Percentiles rank a stretch among this genome's conserved stretches.
These are phyloP conservation scores for Rhogogaster chlorosoma DNA, from an alignment of 2,888 invertebrate genomes.

Conservation along the genomic window DNA sequence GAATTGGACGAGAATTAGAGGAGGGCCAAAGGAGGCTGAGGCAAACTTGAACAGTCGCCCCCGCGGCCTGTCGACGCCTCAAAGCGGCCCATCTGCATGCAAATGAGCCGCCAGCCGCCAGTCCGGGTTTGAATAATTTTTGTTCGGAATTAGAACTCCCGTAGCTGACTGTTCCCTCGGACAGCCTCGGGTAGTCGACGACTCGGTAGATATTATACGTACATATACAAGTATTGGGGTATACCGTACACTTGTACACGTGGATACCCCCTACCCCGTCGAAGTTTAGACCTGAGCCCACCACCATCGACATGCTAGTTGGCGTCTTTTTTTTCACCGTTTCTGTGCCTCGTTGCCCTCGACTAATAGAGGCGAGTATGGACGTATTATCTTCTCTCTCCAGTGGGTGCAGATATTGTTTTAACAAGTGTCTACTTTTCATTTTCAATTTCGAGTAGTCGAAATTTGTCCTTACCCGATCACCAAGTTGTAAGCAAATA, in stretches of 20 bases:
- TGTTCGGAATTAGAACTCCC: conserved; percentile 53
- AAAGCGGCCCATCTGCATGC: conserved; percentile 54
- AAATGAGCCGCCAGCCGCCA: conserved; percentile 52
- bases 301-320: conserved; percentile 36
- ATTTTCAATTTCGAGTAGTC: background rate
- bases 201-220: conserved; percentile 18
- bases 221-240: background rate
- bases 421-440: conserved; percentile 14
- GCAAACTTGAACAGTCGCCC: conserved; percentile 52
- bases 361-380: conserved; percentile 16
- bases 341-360: conserved; percentile 45
- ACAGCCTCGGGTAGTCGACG: conserved; percentile 29
- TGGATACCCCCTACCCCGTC: background rate
- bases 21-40: conserved; percentile 39
- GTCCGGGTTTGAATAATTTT: conserved; percentile 54
- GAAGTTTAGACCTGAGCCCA: background rate
- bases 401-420: conserved; percentile 27
- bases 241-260: conserved; percentile 15
- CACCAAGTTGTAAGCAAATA: background rate
- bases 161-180: conserved; percentile 48
- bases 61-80: conserved; percentile 55
- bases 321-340: conserved; percentile 30
- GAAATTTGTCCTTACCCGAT: background rate
- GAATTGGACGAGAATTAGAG: conserved; percentile 38
- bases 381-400: conserved; percentile 39